A percentile compares a stretch with the other conserved stretches of the same genome.
Evolutionary conservation across 2,888 invertebrate species (phyloP).

Genomic region (Chrysotoxum bicinctum): DNA sequence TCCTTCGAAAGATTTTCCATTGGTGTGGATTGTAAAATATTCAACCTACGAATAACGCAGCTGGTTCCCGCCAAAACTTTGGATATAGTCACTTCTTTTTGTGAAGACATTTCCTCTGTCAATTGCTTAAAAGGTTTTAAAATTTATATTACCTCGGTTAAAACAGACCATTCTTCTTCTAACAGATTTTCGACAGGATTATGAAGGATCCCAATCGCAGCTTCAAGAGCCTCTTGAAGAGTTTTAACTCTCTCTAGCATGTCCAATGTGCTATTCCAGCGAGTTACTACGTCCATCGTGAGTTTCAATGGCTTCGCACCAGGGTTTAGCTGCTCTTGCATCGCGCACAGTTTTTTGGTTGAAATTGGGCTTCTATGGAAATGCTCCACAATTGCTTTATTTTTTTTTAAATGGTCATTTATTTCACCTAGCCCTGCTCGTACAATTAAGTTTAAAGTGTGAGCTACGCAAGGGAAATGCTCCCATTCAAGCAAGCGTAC

Average conservation of each 20-base stretch:
- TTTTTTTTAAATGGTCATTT: background rate
- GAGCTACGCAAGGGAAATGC: slow-evolving; percentile 32
- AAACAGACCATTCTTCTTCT: slow-evolving; percentile 14
- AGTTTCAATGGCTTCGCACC: slow-evolving; percentile 14
- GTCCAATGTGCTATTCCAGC: slow-evolving; percentile 22
- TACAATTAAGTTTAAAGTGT: slow-evolving; percentile 20
- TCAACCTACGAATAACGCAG: background rate
- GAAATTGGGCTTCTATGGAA: background rate
- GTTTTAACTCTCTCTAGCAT: slow-evolving; percentile 25
- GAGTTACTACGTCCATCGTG: slow-evolving; percentile 12
- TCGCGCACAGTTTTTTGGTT: background rate
- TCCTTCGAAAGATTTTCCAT: background rate
- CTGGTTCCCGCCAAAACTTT: slow-evolving; percentile 20
- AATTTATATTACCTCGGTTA: background rate
- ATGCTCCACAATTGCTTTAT: slow-evolving; percentile 1
- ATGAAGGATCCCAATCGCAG: slow-evolving; percentile 21
- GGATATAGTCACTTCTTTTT: slow-evolving; percentile 6
- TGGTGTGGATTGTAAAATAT: background rate
- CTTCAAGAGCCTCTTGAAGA: slow-evolving; percentile 14
- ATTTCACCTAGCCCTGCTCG: background rate
- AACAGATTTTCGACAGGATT: slow-evolving; percentile 2
- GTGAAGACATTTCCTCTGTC: slow-evolving; percentile 14
- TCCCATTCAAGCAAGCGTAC: background rate
- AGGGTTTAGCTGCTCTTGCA: slow-evolving; percentile 16
- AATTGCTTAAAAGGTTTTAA: slow-evolving; percentile 13